phyloP scores from a whole-genome alignment of 2,113 vertebrate genomes.

The Paradoxurus hermaphroditus region DNA sequence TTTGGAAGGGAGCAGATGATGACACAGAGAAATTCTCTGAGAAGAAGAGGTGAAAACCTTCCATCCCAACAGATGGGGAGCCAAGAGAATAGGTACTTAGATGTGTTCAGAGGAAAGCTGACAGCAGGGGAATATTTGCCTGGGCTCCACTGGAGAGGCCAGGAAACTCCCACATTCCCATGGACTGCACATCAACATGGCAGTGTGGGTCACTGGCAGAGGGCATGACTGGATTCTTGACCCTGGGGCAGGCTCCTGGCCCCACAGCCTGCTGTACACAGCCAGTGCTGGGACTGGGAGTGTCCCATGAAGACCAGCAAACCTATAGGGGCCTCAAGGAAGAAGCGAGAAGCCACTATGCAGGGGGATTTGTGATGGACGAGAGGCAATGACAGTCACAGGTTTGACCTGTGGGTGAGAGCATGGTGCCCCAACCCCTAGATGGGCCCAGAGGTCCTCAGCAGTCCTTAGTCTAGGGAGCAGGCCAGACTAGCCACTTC shows the following conservation, averaged over 20 bases:
- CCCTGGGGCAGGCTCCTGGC: background rate
- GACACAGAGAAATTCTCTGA: background rate
- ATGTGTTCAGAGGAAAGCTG: background rate
- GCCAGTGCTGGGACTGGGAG: background rate
- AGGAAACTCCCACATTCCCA: background rate
- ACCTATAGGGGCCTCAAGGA: background rate
- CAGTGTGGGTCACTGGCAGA: background rate
- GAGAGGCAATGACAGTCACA: background rate
- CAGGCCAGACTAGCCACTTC: background rate
- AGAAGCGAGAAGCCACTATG: background rate
- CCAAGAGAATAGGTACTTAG: background rate
- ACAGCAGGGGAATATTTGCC: background rate
- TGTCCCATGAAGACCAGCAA: background rate
- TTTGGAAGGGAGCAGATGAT: background rate
- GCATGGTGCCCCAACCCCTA: rapidly evolving
- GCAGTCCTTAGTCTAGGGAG: background rate
- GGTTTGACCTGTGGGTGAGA: background rate
- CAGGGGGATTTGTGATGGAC: background rate
- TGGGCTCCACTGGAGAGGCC: background rate
- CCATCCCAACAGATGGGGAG: background rate
- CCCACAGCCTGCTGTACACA: background rate
- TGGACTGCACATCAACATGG: background rate
- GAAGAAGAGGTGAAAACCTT: background rate
- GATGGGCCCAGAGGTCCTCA: background rate
- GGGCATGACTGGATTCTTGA: rapidly evolving